Evolutionary conservation across 2,113 vertebrate species (phyloP), one percentile per base, ranked within the genome.

Genomic region (Pimephales promelas): DNA sequence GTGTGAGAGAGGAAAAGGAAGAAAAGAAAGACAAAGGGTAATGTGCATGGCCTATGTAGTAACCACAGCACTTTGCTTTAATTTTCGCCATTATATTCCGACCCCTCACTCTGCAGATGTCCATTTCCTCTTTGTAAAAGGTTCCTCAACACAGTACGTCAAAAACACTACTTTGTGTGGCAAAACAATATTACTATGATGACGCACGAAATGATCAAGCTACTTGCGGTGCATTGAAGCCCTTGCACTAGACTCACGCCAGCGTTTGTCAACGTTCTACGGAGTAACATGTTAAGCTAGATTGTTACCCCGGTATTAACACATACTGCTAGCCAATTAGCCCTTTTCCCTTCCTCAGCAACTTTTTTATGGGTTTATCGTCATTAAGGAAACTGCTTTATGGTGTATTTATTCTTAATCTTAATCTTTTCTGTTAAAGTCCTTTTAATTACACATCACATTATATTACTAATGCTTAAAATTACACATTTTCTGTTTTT

Each of bases 11-110:
- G 45, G 49, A 76, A 76, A 70, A 78, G 56, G 43, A 79, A 79
- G 64, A 43, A 79, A 79, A 49, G 18, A 43, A 47, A 79, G 77
- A 79, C 59, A 79, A 79, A 79, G 77, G 59, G 77, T 79, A 47
- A 62, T 26, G 28, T 49, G 43, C 43, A 64, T 18, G 10, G 40
- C 43, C 59, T 79, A 79, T 64, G 59, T 64, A 49, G 40, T 79
- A 79, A 64, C 43, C 9, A 10, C 45, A 47, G 59, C 59, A 79
- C 59, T 79, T 49, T 10, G 26, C 43, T 64, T 79, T 64, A 9
- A 34, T 64, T 64, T 79, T 64, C 34, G 26, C 57, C 59, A 31
- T 79, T 79, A 45, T 79, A 45, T 79, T 79, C 47, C 59, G 43
- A 79, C 57, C 24, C 59, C 59, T 79, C 36, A 43, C 77, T 79